Evolutionary conservation across 1,140 invertebrate genomes (phyloP), one percentile per base, ranked within the genome.

Genomic region (Cotesia typhae): DNA sequence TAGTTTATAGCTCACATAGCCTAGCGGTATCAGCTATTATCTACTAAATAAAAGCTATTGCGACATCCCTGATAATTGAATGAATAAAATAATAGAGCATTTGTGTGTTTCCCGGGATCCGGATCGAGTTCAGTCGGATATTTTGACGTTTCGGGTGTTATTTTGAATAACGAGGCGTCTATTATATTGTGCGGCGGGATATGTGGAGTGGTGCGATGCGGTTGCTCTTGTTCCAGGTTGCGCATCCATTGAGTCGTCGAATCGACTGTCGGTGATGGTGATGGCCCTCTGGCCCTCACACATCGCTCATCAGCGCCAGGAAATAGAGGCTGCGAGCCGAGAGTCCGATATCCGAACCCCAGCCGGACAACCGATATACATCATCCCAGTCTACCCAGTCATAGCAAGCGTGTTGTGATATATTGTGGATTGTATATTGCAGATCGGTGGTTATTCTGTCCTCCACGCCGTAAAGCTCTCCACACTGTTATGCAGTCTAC

Each of bases 121-220:
- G 28, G 28, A 28, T 28, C 28, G 28, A 63, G 28, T 38, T 63
- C 37, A 20, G 14, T 3, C 14, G 38, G 12, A 51, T 17, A 65
- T 51, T 65, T 65, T 47, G 63, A 65, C 63, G n/a, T 65, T 47
- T 65, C 10, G 37, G 63, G 36, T 38, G 41, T 37, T 65, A 51
- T 51, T 38, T 65, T 65, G 63, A 65, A 65, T 65, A 65, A 65
- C 63, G 63, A 65, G 14, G 63, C 51, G 63, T 65, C 38, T 17
- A 65, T 28, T 28, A 28, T 28, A 28, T 65, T 65, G 63, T 65
- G 63, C 14, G 63, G 10, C 37, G 41, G 41, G 41, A 47, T 47
- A 47, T 47, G 47, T 65, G 63, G 36, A 65, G 41, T 20, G 63
- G 63, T 20, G 5, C 36, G 38, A 14, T 51, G 37, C 10, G 63